Evolutionary conservation across 2,113 vertebrate species (phyloP).

Genomic region (Chlorodrepanis virens): DNA sequence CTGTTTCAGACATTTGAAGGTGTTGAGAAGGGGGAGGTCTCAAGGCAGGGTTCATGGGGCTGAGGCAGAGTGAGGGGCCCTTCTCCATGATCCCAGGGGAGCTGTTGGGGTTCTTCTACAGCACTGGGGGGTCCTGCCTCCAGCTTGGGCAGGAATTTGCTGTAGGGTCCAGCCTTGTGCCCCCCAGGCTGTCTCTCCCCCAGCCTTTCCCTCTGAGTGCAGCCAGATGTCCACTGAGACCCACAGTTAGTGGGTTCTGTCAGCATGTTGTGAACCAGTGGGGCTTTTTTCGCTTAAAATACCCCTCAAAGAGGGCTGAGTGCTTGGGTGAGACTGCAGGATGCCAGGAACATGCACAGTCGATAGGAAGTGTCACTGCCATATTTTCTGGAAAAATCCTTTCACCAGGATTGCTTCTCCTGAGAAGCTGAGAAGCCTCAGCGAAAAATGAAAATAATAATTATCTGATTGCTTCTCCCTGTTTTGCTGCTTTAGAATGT

Average conservation of each 20-base stretch:
- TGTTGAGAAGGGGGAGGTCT: not conserved
- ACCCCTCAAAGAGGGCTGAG: not conserved
- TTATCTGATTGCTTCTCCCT: no score
- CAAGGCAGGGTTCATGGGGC: accelerated
- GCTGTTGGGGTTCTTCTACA: accelerated
- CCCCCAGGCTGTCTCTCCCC: accelerated
- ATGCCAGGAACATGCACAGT: accelerated
- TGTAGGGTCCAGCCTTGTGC: accelerated
- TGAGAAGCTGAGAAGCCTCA: no score
- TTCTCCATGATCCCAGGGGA: accelerated
- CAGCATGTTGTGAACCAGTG: not conserved
- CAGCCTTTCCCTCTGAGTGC: not conserved
- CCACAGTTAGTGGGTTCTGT: not conserved
- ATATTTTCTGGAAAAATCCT: no score
- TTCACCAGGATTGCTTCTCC: no score
- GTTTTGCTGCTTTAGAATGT: no score
- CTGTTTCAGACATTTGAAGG: not conserved
- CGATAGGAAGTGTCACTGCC: not conserved
- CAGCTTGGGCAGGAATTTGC: not conserved
- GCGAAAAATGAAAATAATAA: no score
- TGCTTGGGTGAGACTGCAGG: not conserved
- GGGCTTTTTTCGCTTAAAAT: not conserved
- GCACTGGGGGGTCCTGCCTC: not conserved
- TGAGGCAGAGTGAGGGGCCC: accelerated
- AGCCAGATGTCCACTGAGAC: accelerated